Percentiles rank a stretch among this genome's conserved stretches.
These are phyloP conservation scores for Carassius gibelio DNA, from an alignment of 2,113 vertebrate genomes.

Conservation along the genomic window DNA sequence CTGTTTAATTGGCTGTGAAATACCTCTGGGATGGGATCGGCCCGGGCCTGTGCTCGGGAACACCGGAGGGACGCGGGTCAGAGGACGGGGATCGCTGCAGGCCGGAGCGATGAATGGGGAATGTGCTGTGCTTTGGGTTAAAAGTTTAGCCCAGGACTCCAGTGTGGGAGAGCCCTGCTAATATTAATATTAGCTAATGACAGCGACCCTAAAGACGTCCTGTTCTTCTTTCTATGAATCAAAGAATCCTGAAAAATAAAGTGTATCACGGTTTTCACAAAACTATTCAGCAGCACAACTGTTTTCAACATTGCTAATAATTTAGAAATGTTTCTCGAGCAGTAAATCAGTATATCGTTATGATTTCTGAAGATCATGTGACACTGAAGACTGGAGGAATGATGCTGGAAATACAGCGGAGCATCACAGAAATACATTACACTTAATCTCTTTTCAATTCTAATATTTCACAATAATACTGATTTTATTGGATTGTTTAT, in stretches of 20 bases:
- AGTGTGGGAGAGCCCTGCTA: not conserved
- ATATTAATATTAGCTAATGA: not conserved
- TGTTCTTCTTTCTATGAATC: no score
- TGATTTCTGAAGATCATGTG: not conserved
- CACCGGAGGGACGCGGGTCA: conserved; percentile 48
- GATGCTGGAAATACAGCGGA: no score
- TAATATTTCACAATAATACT: no score
- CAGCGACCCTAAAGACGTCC: not conserved
- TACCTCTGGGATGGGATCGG: conserved; percentile 69
- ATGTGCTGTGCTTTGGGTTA: not conserved
- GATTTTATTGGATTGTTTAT: no score
- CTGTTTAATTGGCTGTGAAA: conserved; percentile 66
- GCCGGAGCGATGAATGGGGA: conserved; percentile 7
- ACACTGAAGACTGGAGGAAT: not conserved
- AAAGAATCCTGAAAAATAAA: not conserved
- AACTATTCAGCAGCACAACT: not conserved
- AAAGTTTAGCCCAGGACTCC: conserved; percentile 11
- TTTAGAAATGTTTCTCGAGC: not conserved
- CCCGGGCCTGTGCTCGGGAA: conserved; percentile 68
- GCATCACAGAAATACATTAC: no score
- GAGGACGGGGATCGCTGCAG: conserved; percentile 25
- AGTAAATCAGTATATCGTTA: not conserved
- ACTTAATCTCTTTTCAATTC: no score
- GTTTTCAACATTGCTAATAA: no score
- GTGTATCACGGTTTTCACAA: not conserved